Evolutionary conservation across 92 coral and sea anemone genomes (phyloP).

Genomic region (Heteractis magnifica): DNA sequence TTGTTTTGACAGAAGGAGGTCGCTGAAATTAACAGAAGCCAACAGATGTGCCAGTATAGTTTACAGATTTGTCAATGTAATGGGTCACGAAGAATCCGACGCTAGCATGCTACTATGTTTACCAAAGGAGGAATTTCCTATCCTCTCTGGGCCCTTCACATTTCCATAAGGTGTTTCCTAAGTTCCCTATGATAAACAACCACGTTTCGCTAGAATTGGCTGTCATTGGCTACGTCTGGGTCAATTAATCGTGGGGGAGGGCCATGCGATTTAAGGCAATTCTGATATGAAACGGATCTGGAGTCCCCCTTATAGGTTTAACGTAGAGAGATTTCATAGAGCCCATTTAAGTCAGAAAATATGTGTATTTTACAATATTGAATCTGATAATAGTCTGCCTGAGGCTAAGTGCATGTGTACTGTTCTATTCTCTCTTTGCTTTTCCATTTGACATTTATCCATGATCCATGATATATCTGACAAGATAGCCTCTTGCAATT

Average conservation of each 20-base stretch:
- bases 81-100: constrained; percentile 47
- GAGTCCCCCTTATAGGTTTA: constrained; percentile 35
- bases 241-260: constrained; percentile 67
- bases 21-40: constrained; percentile 86
- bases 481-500: constrained; percentile 98
- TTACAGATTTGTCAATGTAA: constrained; percentile 81
- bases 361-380: constrained; percentile 82
- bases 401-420: constrained; percentile 93
- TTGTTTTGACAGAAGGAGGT: constrained; percentile 83
- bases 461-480: constrained; percentile 98
- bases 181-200: constrained; percentile 25
- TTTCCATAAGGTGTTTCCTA: constrained; percentile 43
- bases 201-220: constrained; percentile 17
- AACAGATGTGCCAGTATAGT: constrained; percentile 96
- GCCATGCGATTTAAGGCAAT: constrained; percentile 45
- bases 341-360: constrained; percentile 75
- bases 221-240: constrained; percentile 30
- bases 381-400: constrained; percentile 79
- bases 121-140: constrained; percentile 49
- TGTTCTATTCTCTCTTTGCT: constrained; percentile 86
- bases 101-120: constrained; percentile 55
- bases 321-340: constrained; percentile 62
- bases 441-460: constrained; percentile 86
- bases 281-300: constrained; percentile 60
- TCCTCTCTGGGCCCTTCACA: constrained; percentile 27